Conservation (phyloP, 2,797 vertebrate species). For the Lemur catta region DNA sequence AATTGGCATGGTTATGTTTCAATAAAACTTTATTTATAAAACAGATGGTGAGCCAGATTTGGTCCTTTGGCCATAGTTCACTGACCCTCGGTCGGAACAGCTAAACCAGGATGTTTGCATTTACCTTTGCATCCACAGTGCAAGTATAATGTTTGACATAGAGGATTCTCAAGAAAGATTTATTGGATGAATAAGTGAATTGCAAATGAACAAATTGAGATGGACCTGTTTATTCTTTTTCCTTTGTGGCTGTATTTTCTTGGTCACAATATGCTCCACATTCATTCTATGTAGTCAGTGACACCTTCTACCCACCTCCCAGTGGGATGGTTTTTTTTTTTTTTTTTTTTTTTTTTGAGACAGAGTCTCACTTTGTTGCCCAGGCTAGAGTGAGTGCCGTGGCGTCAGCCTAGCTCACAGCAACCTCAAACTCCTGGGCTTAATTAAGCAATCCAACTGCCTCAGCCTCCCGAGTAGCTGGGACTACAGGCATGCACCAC, state of each 20-base stretch:
- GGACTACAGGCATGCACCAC: no score
- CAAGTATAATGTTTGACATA: neutral
- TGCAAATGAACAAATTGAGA: neutral
- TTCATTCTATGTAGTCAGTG: neutral
- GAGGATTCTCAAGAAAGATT: neutral
- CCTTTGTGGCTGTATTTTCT: neutral
- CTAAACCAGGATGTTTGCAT: neutral
- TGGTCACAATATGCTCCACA: neutral
- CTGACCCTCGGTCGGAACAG: neutral
- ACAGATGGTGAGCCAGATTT: neutral
- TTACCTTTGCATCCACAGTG: neutral
- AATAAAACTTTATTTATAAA: slow-evolving; percentile 48
- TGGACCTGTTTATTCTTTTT: neutral
- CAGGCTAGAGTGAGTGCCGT: no score
- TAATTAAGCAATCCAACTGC: no score
- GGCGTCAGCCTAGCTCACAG: no score
- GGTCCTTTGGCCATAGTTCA: neutral
- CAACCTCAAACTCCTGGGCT: no score
- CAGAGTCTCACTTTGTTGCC: no score
- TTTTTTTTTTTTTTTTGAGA: no score
- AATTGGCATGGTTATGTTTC: neutral
- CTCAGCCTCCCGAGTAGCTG: no score
- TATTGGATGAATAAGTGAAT: neutral
- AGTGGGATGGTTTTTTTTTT: neutral
- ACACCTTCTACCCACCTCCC: no score